A percentile compares a stretch with the other conserved stretches of the same genome.
phyloP scores from a whole-genome alignment of 2,113 vertebrate species.

The Tragelaphus scriptus region DNA sequence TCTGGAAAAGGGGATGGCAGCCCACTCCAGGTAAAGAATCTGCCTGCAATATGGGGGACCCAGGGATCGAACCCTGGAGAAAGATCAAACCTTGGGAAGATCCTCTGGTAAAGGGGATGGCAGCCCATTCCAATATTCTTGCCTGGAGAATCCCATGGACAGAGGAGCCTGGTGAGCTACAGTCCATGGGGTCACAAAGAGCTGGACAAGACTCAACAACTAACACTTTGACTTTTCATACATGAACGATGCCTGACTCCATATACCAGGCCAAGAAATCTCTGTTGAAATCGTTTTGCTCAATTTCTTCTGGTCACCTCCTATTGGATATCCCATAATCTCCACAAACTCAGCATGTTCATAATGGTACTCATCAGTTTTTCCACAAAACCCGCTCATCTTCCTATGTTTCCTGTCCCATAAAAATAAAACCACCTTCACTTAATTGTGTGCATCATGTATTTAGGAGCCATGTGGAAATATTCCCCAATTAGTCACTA shows the following conservation, averaged over 20 bases:
- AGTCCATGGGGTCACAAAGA: not conserved
- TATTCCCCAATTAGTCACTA: not conserved
- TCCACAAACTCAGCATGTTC: not conserved
- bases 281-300: not conserved
- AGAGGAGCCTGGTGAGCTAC: not conserved
- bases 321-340: not conserved
- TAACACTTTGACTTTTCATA: not conserved
- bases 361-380: not conserved
- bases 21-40: not conserved
- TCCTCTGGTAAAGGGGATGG: not conserved
- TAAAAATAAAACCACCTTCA: not conserved
- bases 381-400: not conserved
- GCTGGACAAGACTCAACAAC: not conserved
- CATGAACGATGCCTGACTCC: not conserved
- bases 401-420: not conserved
- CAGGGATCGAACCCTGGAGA: fast-evolving
- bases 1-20: no score
- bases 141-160: not conserved
- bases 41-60: not conserved
- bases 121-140: not conserved
- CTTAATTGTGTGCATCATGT: not conserved
- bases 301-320: not conserved
- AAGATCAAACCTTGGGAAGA: not conserved
- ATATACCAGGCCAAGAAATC: not conserved
- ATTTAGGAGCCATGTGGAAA: not conserved